A percentile compares a stretch with the other conserved stretches of the same genome.
Evolutionary conservation across 2,113 vertebrate genomes (phyloP).

Genomic region (Lampris incognitus): DNA sequence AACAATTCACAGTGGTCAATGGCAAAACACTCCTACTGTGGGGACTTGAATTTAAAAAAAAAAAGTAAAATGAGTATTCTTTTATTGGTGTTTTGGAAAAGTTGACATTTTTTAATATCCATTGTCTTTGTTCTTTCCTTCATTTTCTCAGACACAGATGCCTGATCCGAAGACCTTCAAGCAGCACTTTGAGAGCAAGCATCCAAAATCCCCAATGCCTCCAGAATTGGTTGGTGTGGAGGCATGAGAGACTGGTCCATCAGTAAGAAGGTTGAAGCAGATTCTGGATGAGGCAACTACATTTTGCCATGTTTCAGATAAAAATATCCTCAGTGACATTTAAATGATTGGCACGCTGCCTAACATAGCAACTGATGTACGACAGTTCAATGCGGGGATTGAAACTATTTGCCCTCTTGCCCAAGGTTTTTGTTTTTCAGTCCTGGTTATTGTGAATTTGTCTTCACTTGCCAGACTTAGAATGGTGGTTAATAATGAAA

Average conservation of each 20-base stretch:
- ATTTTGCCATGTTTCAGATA: constrained; percentile 35
- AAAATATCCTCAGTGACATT: constrained; percentile 8
- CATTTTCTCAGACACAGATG: constrained; percentile 75
- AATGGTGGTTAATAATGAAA: background rate
- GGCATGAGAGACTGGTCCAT: constrained; percentile 27
- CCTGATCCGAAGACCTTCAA: constrained; percentile 81
- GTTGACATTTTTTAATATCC: background rate
- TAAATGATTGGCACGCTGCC: constrained; percentile 18
- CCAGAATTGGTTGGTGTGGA: constrained; percentile 58
- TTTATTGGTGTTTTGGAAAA: background rate
- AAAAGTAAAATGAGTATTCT: background rate
- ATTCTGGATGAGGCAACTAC: constrained; percentile 30
- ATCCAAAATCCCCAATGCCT: constrained; percentile 78
- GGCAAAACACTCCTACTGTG: no score
- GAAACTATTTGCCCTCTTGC: background rate
- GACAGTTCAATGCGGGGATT: constrained; percentile 25
- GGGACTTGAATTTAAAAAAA: no score
- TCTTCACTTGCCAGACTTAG: background rate
- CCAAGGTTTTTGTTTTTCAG: background rate
- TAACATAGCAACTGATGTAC: constrained; percentile 1
- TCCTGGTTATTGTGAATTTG: background rate
- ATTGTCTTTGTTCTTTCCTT: background rate
- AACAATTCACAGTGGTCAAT: no score
- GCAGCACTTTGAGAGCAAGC: constrained; percentile 83
- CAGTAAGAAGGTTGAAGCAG: constrained; percentile 16